A percentile compares a stretch with the other conserved stretches of the same genome.
phyloP scores from a whole-genome alignment of 1,140 invertebrate genomes.

The Macrosteles quadrilineatus region DNA sequence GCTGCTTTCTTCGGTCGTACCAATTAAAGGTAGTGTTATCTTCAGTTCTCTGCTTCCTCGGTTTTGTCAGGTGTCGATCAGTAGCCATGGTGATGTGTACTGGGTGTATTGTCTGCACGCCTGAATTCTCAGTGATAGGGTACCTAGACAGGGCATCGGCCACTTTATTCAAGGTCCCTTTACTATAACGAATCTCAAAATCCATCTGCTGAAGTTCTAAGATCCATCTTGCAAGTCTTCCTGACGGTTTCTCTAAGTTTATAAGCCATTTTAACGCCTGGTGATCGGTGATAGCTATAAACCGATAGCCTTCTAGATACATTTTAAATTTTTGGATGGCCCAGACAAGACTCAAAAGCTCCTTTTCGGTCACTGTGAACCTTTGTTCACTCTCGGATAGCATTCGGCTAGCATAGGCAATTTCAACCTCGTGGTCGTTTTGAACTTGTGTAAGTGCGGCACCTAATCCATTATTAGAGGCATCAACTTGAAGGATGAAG shows the following conservation, averaged over 20 bases:
- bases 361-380: conserved; percentile 49
- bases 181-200: conserved; percentile 47
- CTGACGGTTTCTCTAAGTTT: conserved; percentile 45
- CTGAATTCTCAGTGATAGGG: not conserved
- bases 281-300: conserved; percentile 52
- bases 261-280: conserved; percentile 47
- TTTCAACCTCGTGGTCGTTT: conserved; percentile 38
- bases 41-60: not conserved
- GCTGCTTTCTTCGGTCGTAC: not conserved
- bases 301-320: conserved; percentile 49
- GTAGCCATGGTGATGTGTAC: not conserved
- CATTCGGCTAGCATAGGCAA: conserved; percentile 46
- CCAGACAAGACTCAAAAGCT: conserved; percentile 50
- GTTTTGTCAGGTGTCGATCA: not conserved
- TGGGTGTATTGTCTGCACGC: not conserved
- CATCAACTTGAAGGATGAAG: conserved; percentile 45
- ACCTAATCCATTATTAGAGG: conserved; percentile 44
- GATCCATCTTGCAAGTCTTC: conserved; percentile 37
- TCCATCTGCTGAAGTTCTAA: conserved; percentile 43
- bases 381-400: conserved; percentile 46
- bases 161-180: conserved; percentile 45
- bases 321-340: conserved; percentile 46
- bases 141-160: conserved; percentile 43
- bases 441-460: conserved; percentile 43
- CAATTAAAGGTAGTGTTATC: not conserved